phyloP scores from a whole-genome alignment of 2,888 invertebrate species.

The Microctonus hyperodae region DNA sequence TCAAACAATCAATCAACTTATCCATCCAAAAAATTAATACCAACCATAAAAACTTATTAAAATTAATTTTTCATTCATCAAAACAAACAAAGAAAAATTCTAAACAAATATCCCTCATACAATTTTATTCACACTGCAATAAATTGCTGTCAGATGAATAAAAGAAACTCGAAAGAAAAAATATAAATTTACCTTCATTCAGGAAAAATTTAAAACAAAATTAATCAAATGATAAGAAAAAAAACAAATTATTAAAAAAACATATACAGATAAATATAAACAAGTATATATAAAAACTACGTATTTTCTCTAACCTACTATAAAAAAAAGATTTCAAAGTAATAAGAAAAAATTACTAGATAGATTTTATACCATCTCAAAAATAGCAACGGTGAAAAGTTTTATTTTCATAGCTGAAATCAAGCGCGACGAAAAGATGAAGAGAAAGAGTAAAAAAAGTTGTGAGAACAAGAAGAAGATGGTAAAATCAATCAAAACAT shows the following conservation, averaged over 20 bases:
- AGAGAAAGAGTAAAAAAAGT: conserved; percentile 33
- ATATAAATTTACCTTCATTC: background rate
- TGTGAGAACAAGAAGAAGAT: conserved; percentile 39
- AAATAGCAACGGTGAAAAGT: background rate
- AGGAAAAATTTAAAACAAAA: background rate
- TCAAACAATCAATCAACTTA: background rate
- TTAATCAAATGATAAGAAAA: background rate
- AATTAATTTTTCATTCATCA: conserved; percentile 9
- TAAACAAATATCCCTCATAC: too few relatives aligned
- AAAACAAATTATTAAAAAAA: too few relatives aligned
- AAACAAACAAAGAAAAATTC: too few relatives aligned
- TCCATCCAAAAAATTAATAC: background rate
- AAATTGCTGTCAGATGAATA: too few relatives aligned
- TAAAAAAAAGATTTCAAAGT: conserved; percentile 13
- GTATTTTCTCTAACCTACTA: too few relatives aligned
- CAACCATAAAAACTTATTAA: background rate
- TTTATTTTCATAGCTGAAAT: background rate
- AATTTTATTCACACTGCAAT: too few relatives aligned
- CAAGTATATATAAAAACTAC: conserved; percentile 11
- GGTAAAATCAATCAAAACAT: conserved; percentile 63
- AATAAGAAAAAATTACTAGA: background rate
- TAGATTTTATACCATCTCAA: conserved; percentile 9
- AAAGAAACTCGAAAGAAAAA: background rate
- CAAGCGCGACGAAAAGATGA: background rate
- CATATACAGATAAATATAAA: too few relatives aligned